Base-by-base conservation (phyloP, 2,797 vertebrate species). In the Sciurus vulgaris region DNA sequence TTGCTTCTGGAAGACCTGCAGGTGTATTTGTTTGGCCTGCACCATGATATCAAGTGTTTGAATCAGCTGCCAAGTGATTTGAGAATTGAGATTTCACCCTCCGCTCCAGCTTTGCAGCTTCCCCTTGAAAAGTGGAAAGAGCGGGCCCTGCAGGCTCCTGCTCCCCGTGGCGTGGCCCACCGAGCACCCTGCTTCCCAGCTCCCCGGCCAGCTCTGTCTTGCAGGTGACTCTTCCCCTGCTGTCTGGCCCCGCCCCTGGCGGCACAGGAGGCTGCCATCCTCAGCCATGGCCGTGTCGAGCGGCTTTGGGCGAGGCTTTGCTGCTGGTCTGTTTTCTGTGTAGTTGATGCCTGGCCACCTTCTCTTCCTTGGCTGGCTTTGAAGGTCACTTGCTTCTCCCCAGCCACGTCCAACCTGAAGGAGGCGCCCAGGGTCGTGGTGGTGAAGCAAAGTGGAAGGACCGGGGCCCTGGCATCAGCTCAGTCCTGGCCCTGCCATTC, bases 151-250 rank as follows among this genome's bases (percentile, higher is more conserved):
- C 1, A 2, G 30, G 44, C 41, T 61, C 35, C 72, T 0, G 0
- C 4, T 5, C 18, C 20, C 15, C 7, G 2, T 17, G 0, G 0
- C n/a, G 12, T 44, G 2, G 8, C 38, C 11, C 44, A 30, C 51
- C 1, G 12, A n/a, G 10, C 47, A 0, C 0, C 18, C 49, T 2
- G 6, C 51, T 72, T 30, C 5, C 54, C 44, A 4, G 1, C 12
- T 0, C 33, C 2, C 38, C 1, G 0, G 33, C 9, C 0, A 4
- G 6, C 77, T 83, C 54, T 15, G 69, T 11, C 67, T 20, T 4
- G 4, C 44, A 1, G 17, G 0, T 2, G 12, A 3, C 1, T 33
- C 76, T 61, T 3, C 15, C 30, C 26, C 33, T 59, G 47, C 47
- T 47, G 11, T 51, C 54, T 33, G n/a, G 38, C 49, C 47, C n/a